Percentiles rank a stretch among this genome's conserved stretches.
phyloP scores from a whole-genome alignment of 1,140 invertebrate genomes.

The Coenobita brevimanus region DNA sequence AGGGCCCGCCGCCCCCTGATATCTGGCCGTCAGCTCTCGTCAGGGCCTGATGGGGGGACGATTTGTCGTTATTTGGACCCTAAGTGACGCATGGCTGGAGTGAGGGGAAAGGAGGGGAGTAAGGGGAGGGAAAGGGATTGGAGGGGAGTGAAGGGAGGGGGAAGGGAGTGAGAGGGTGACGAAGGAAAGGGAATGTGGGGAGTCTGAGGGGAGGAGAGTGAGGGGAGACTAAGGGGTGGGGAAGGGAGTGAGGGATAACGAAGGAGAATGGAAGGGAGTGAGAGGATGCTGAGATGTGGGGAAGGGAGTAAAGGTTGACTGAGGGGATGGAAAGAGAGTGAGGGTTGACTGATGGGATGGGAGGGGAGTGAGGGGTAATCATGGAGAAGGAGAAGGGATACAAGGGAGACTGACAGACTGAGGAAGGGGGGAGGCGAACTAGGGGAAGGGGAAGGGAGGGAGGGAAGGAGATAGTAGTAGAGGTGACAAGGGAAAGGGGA shows the following conservation, averaged over 20 bases:
- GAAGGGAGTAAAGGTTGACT: neutral
- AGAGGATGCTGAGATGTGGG: neutral
- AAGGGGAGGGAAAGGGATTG: neutral
- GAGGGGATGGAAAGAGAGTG: too few relatives aligned
- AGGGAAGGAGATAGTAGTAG: neutral
- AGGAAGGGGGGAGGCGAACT: neutral
- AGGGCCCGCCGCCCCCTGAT: neutral
- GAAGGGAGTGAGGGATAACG: constrained; percentile 23
- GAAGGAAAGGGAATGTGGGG: neutral
- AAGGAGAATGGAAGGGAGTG: neutral
- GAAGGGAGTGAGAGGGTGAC: neutral
- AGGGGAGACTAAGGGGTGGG: constrained; percentile 13
- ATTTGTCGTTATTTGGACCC: constrained; percentile 23
- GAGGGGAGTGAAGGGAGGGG: neutral
- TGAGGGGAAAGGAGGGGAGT: neutral
- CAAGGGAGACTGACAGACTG: too few relatives aligned
- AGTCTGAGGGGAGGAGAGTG: neutral
- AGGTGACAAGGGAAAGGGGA: too few relatives aligned
- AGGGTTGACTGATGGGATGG: too few relatives aligned
- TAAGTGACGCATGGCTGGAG: neutral
- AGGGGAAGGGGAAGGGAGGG: constrained; percentile 23
- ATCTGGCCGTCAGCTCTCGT: constrained; percentile 9
- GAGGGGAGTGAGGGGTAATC: too few relatives aligned
- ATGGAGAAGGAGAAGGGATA: neutral
- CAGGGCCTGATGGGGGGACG: constrained; percentile 3